Base-by-base conservation (phyloP, 2,888 invertebrate genomes). In the Phlogophora meticulosa region DNA sequence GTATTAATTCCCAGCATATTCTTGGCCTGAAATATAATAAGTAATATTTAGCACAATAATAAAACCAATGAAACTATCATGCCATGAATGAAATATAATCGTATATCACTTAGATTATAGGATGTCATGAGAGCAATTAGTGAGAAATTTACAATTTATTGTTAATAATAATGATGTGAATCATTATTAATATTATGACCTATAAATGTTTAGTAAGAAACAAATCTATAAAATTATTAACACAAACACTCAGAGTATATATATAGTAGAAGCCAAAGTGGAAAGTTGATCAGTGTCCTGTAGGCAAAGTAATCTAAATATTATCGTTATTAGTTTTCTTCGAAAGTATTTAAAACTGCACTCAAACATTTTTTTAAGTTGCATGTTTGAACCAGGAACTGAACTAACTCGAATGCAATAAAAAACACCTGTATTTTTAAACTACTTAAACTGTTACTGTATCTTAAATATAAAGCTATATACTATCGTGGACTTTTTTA, bases 1-100 rank as follows among this genome's bases (percentile, higher is more conserved):
- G 90, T 88, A 87, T 95, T 95, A 45, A 95, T 89, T 79, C 95
- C 95, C 76, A 95, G 87, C 72, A 95, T 94, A 78, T 95, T 95
- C 85, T 95, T 95, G 43, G 95, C 94, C 94, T 93, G 90, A 79
- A 92, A 92, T 75, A 83, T 71, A 82, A 82, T 67, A 43, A 48
- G 24, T n/a, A n/a, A 46, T 53, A 24, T 51, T 66, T 13, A 69
- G n/a, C 63, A 73, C 48, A 69, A 28, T 59, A 64, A 24, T 51
- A 51, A 46, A 56, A 28, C n/a, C 5, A 42, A 58, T 20, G 2
- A 36, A 24, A n/a, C n/a, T n/a, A n/a, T 43, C 4, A 59, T 52
- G 24, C 34, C 40, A 40, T 46, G 43, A 32, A 28, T 10, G 2
- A 56, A 72, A 43, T 34, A 57, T 60, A 65, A 72, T 45, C n/a